These are phyloP conservation scores for Myiozetetes cayanensis DNA, from an alignment of 2,113 vertebrate genomes.

Conservation along the genomic window DNA sequence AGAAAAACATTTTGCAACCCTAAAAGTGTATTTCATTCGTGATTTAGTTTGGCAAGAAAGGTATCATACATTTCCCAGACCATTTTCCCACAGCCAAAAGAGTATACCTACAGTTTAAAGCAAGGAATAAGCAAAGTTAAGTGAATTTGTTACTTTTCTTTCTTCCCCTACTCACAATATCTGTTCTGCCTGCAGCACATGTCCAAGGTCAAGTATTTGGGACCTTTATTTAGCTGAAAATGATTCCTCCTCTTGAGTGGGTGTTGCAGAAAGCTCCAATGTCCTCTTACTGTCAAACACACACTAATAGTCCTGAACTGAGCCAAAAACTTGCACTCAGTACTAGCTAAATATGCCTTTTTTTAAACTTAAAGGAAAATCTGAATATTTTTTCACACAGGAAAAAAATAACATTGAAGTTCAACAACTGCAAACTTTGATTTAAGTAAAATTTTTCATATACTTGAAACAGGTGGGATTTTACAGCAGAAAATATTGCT, in stretches of 20 bases:
- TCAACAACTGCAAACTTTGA: not conserved
- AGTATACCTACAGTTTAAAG: not conserved
- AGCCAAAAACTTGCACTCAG: not conserved
- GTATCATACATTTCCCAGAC: not conserved
- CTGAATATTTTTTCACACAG: not conserved
- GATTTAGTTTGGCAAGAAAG: not conserved
- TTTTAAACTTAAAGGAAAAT: not conserved
- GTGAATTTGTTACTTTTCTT: not conserved
- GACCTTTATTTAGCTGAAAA: constrained; percentile 1
- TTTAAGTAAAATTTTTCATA: not conserved
- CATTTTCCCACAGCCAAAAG: not conserved
- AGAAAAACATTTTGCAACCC: not conserved
- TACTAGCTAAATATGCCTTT: not conserved
- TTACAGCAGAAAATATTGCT: not conserved
- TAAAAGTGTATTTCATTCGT: not conserved
- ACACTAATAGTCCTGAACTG: not conserved
- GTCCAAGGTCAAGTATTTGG: not conserved
- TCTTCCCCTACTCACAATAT: not conserved
- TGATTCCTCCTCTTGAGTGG: not conserved
- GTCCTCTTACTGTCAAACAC: not conserved
- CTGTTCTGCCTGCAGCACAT: not conserved
- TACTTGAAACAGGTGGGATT: not conserved
- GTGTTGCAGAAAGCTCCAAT: not conserved
- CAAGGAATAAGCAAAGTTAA: not conserved
- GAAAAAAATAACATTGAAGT: not conserved